A percentile compares a stretch with the other conserved stretches of the same genome.
Conservation (phyloP, 2,888 invertebrate species). For the Eledona agricola region DNA sequence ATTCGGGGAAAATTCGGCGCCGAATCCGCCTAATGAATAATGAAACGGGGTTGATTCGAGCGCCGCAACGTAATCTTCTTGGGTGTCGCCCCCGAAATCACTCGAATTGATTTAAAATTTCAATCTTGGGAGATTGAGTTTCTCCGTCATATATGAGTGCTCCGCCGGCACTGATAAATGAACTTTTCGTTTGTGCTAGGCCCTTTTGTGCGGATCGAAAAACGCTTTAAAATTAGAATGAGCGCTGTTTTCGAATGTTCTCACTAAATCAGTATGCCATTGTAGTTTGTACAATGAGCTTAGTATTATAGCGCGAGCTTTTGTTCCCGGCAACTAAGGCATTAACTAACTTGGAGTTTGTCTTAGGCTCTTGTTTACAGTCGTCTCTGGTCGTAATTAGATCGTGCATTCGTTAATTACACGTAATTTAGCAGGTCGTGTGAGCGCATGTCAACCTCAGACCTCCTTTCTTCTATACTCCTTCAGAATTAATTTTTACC, state of each 20-base stretch:
- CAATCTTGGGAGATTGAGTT: conserved; percentile 39
- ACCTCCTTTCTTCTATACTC: too few species aligned
- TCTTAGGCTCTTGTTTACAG: conserved; percentile 54
- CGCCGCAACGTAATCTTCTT: conserved; percentile 24
- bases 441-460: neutral
- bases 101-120: conserved; percentile 42
- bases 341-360: conserved; percentile 54
- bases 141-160: conserved; percentile 36
- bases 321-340: conserved; percentile 46
- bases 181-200: conserved; percentile 30
- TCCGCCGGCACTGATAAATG: conserved; percentile 22
- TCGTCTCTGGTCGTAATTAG: conserved; percentile 52
- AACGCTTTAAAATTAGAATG: conserved; percentile 27
- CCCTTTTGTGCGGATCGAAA: conserved; percentile 29
- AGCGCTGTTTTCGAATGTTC: conserved; percentile 31
- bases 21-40: too few species aligned
- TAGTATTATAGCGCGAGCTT: conserved; percentile 37
- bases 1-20: too few species aligned
- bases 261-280: conserved; percentile 36
- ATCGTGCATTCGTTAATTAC: conserved; percentile 55
- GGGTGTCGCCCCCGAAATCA: conserved; percentile 30
- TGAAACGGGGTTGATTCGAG: too few species aligned
- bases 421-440: conserved; percentile 47
- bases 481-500: too few species aligned
- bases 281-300: conserved; percentile 36